Base-by-base conservation (phyloP, 1,140 invertebrate genomes). In the Drosophila pectinifera region DNA sequence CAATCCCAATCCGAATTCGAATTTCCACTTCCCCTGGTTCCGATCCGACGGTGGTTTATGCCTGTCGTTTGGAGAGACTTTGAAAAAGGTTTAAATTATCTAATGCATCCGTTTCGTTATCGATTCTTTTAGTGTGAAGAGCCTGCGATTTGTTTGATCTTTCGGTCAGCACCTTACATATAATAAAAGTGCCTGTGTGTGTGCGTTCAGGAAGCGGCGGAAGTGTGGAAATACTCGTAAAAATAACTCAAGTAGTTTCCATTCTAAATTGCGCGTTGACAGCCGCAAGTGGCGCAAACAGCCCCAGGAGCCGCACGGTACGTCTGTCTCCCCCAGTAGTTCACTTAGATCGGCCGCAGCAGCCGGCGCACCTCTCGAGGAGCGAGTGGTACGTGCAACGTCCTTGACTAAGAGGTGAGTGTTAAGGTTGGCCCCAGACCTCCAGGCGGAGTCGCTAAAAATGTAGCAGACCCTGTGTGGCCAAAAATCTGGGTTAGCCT, bases 101-200 rank as follows among this genome's bases (percentile, higher is more conserved):
- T 82, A 82, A 86, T 82, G 75, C 70, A 86, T 88, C 78, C 83
- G 82, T 86, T 86, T 82, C 77, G 80, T 88, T 86, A 89, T 76
- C 63, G 68, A 67, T 85, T 80, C 68, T 73, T 88, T 62, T 79
- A 82, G 83, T 82, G 74, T 70, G 31, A 76, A 72, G 48, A 46
- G 42, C 48, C 54, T 54, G 41, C 45, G 48, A 82, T 72, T 65
- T 83, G 79, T 86, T 86, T 89, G 75, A 86, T 86, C 83, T 88
- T 73, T 38, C 42, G 45, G 14, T 57, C 73, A 46, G 36, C 39
- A 49, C 39, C 64, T 43, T 34, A 55, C 39, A 72, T 39, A 38
- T 62, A 59, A 45, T 64, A 57, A 67, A 55, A 56, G 45, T 45
- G 65, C 18, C 26, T 39, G 36, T 51, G 67, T 65, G 73, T 53